Conservation (phyloP, 2,113 vertebrate species). For the Potamarius usumacintae region DNA sequence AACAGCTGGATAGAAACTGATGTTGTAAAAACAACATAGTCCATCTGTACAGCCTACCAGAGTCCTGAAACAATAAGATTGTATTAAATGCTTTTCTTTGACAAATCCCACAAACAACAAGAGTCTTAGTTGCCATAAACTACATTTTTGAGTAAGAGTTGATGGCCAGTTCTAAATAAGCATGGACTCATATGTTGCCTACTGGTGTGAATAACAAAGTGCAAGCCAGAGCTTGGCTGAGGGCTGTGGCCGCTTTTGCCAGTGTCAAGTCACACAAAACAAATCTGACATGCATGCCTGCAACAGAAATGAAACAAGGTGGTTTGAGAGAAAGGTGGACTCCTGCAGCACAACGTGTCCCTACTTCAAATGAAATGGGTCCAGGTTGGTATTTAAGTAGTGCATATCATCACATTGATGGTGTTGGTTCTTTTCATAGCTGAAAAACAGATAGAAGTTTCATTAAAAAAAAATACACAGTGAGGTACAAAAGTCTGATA, state of each 20-base stretch:
- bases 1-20: slow-evolving; percentile 36
- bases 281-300: slow-evolving; percentile 1
- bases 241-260: slow-evolving; percentile 11
- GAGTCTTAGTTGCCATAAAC: neutral
- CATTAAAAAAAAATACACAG: neutral
- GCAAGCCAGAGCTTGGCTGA: slow-evolving; percentile 5
- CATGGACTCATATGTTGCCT: neutral
- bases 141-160: slow-evolving; percentile 21
- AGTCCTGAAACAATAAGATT: slow-evolving; percentile 26
- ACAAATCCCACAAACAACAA: slow-evolving; percentile 23
- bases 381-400: neutral
- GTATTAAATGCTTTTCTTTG: slow-evolving; percentile 31
- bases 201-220: slow-evolving; percentile 31
- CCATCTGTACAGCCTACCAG: slow-evolving; percentile 6
- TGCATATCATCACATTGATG: neutral
- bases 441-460: neutral
- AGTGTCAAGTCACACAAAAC: slow-evolving; percentile 25
- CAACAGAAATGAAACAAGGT: neutral
- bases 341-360: neutral
- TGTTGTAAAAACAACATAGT: slow-evolving; percentile 10
- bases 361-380: neutral
- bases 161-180: neutral
- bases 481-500: neutral
- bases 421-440: neutral
- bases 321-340: neutral